Evolutionary conservation across 2,888 invertebrate species (phyloP).

Genomic region (Sinotaia quadrata): DNA sequence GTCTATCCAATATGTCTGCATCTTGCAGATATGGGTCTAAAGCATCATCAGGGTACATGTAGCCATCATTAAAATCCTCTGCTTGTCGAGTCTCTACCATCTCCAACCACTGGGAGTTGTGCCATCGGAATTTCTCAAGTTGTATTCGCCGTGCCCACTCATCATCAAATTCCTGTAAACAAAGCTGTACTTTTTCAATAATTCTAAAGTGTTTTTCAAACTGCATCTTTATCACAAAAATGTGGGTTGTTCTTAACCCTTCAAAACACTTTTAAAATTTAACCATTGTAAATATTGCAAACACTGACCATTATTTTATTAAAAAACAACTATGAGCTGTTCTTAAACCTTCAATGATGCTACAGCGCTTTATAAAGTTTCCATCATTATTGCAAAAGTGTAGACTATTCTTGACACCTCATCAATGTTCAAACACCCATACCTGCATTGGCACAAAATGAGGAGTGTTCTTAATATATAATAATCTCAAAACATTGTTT

Average conservation of each 20-base stretch:
- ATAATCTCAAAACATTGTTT: too few relatives aligned
- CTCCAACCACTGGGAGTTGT: constrained; percentile 98
- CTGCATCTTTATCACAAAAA: not conserved
- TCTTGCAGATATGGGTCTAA: constrained; percentile 70
- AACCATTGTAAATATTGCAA: too few relatives aligned
- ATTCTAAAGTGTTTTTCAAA: not conserved
- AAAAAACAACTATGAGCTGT: too few relatives aligned
- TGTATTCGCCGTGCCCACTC: constrained; percentile 96
- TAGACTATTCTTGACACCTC: too few relatives aligned
- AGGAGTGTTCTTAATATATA: too few relatives aligned
- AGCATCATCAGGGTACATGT: constrained; percentile 67
- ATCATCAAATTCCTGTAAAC: constrained; percentile 81
- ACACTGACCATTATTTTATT: too few relatives aligned
- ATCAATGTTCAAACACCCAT: too few relatives aligned
- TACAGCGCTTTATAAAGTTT: too few relatives aligned
- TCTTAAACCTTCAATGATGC: too few relatives aligned
- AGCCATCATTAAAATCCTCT: constrained; percentile 64
- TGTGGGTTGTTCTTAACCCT: not conserved
- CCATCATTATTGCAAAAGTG: too few relatives aligned
- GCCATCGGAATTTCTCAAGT: constrained; percentile 95
- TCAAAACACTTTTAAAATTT: not conserved
- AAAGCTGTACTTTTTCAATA: not conserved
- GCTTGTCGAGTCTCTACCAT: constrained; percentile 83
- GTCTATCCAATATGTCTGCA: constrained; percentile 68
- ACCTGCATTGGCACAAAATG: too few relatives aligned